phyloP scores from a whole-genome alignment of 2,113 vertebrate genomes.

The Dromas ardeola region DNA sequence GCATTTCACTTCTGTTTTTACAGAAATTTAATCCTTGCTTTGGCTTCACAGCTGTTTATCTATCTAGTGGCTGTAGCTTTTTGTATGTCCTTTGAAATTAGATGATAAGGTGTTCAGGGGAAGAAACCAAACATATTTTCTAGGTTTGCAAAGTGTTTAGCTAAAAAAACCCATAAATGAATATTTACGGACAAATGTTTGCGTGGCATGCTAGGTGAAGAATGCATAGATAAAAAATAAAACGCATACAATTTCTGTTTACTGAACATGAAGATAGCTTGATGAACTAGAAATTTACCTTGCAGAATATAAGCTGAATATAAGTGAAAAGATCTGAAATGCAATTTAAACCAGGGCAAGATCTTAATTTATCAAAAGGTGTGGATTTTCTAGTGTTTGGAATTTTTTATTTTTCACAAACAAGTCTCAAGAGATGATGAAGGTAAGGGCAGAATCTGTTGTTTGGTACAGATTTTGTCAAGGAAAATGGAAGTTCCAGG shows the following conservation, averaged over 20 bases:
- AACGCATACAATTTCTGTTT: background rate
- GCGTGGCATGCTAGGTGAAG: background rate
- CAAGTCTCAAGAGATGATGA: background rate
- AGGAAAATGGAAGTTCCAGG: background rate
- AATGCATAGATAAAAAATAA: background rate
- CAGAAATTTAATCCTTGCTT: background rate
- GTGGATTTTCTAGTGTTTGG: background rate
- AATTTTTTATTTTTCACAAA: background rate
- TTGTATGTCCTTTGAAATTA: background rate
- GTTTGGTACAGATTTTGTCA: background rate
- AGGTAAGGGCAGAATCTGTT: background rate
- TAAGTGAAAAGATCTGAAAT: background rate
- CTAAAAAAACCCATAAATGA: background rate
- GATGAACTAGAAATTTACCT: background rate
- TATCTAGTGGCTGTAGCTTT: background rate
- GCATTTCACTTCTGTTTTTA: background rate
- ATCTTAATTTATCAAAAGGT: background rate
- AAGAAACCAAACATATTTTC: background rate
- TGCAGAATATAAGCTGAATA: background rate
- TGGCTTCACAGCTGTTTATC: background rate
- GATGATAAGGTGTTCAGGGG: background rate
- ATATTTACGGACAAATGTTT: background rate
- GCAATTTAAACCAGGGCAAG: background rate
- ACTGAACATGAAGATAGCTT: background rate
- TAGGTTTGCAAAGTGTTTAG: background rate